Evolutionary conservation across 2,888 invertebrate genomes (phyloP), one percentile per base, ranked within the genome.

Genomic region (Parnassius orleans): DNA sequence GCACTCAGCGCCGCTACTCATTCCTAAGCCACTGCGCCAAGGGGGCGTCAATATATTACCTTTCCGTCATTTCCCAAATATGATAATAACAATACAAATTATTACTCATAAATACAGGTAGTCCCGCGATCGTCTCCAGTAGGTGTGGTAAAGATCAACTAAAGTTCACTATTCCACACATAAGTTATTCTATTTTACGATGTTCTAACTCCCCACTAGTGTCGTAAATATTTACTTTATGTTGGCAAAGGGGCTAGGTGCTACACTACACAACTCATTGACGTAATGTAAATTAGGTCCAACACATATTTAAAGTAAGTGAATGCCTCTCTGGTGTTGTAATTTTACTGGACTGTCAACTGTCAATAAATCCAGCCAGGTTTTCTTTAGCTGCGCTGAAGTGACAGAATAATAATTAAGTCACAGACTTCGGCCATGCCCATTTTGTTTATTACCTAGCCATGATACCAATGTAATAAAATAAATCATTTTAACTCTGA

Each of bases 331-430:
- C 62, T 14, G 19, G 44, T 57, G 57, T 60, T 63, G 57, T 61
- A 65, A 65, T 65, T 57, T 66, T 64, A 62, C 65, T 54, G 53
- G 63, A 68, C 66, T 66, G 65, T 68, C 65, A 67, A 71, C 65
- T 79, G 76, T 78, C 81, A 76, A 80, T 82, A 81, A 83, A 80
- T 81, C 76, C 69, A 65, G 78, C 79, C 77, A 70, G 76, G 77
- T 81, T 82, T 71, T 76, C 77, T 79, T 78, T 76, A 75, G 79
- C 78, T 76, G 75, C 72, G 72, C 69, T 72, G 68, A 71, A 79
- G 75, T 81, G 80, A 77, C 77, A 77, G 81, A 67, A 70, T 70
- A 78, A 81, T 86, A 86, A 85, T 86, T 85, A 82, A 83, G 80
- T 79, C 73, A 72, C 74, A 73, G 78, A 78, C 76, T 80, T 78